Base-by-base conservation (phyloP, 2,888 invertebrate genomes). In the Nasonovia ribisnigri region DNA sequence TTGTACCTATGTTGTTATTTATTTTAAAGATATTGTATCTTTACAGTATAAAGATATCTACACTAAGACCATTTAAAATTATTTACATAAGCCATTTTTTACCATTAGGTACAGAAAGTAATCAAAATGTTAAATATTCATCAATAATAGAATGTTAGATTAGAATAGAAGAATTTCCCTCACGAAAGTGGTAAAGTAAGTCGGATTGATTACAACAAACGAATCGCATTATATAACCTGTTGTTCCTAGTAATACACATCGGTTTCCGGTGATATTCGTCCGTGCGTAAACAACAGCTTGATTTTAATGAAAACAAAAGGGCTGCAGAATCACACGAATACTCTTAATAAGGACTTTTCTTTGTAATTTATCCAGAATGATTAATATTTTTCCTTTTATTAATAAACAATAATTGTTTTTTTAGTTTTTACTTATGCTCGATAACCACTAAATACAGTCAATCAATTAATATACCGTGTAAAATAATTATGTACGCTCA, bases 241-340 rank as follows among this genome's bases (percentile, higher is more conserved):
- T 88, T 57, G 29, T 87, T 87, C 51, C 46, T 60, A 43, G 54
- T 92, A 60, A n/a, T 26, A 84, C 6, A 26, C 42, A 67, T 92
- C 51, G 51, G 67, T 88, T 93, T 93, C 90, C 90, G 93, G 90
- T 86, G 42, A 90, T 86, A 86, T 86, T 60, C 60, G 29, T 51
- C 86, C 93, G 20, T 86, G 93, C 93, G 93, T 93, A 90, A 90
- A 93, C 46, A 1, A 88, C 36, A 20, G 36, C 67, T 77, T 54
- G 77, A 88, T 92, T 88, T 54, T 6, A 67, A 60, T 60, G 48
- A 57, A 29, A 90, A 92, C 51, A 43, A 54, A 60, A 57, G 8
- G 29, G 42, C 20, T 11, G 46, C 36, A 48, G 77, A 57, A 88
- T 51, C 2, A 16, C 60, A 48, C 10, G 42, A 84, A 46, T 91